A percentile compares a stretch with the other conserved stretches of the same genome.
Conservation (phyloP, 2,888 invertebrate genomes). For the Micropterix aruncella region DNA sequence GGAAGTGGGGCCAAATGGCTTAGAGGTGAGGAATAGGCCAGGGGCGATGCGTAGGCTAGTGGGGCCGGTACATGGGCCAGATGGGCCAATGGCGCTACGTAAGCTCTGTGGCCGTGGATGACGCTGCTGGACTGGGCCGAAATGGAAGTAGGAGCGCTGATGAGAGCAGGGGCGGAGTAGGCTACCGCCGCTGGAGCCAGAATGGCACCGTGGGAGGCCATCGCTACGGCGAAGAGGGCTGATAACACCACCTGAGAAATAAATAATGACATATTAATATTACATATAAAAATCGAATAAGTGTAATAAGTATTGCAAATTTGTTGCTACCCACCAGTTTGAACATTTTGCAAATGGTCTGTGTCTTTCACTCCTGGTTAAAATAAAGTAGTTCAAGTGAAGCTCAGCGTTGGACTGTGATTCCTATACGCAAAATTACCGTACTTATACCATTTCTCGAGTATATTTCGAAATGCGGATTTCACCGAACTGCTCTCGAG, state of each 20-base stretch:
- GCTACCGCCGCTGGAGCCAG: background rate
- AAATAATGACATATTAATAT: too few species aligned
- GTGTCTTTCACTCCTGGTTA: background rate
- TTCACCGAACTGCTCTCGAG: too few species aligned
- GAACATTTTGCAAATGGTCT: background rate
- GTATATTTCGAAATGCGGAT: background rate
- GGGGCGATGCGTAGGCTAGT: background rate
- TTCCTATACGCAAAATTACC: background rate
- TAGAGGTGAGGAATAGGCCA: too few species aligned
- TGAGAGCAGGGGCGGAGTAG: constrained; percentile 1
- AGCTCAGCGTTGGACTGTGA: background rate
- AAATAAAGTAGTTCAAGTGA: background rate
- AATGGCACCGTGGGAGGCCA: background rate
- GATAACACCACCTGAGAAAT: background rate
- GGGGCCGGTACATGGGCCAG: background rate
- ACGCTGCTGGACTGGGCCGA: constrained; percentile 9
- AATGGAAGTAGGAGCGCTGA: constrained; percentile 8
- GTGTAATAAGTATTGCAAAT: too few species aligned
- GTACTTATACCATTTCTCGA: background rate
- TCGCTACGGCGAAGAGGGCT: background rate
- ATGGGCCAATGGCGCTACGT: background rate
- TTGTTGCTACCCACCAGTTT: background rate
- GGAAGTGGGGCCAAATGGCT: background rate
- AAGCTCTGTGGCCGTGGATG: constrained; percentile 1
- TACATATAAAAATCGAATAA: too few species aligned